Conservation (phyloP, 1,140 invertebrate genomes). For the Brachionus rubens region DNA sequence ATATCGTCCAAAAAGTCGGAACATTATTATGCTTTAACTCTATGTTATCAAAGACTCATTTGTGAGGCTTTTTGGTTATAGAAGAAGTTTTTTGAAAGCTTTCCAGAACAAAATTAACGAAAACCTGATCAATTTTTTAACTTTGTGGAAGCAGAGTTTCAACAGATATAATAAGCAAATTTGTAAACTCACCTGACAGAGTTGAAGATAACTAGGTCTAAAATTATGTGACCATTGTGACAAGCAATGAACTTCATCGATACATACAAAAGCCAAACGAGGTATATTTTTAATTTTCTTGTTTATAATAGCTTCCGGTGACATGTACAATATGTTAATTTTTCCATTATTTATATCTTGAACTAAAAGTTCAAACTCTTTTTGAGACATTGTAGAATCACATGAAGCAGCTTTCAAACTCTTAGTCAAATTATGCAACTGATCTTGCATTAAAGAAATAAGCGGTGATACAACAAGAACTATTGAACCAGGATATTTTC, state of each 20-base stretch:
- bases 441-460: conserved; percentile 69
- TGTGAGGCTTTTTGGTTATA: too few relatives aligned
- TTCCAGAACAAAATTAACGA: too few relatives aligned
- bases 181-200: conserved; percentile 26
- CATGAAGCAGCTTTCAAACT: conserved; percentile 71
- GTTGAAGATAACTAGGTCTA: conserved; percentile 86
- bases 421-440: conserved; percentile 61
- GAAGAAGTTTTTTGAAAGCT: too few relatives aligned
- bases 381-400: conserved; percentile 58
- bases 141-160: too few relatives aligned
- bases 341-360: conserved; percentile 21
- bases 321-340: conserved; percentile 27
- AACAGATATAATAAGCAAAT: too few relatives aligned
- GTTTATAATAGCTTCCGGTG: conserved; percentile 64
- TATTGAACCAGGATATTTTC: conserved; percentile 52
- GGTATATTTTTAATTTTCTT: conserved; percentile 66
- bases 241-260: conserved; percentile 97
- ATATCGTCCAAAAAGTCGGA: too few relatives aligned
- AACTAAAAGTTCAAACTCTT: not conserved
- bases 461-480: conserved; percentile 70
- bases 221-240: conserved; percentile 98
- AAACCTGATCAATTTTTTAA: too few relatives aligned
- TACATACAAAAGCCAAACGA: conserved; percentile 66
- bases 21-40: too few relatives aligned
- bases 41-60: too few relatives aligned